Conservation (phyloP, 2,888 invertebrate species). For the Scaptomyza cyrtandrae region DNA sequence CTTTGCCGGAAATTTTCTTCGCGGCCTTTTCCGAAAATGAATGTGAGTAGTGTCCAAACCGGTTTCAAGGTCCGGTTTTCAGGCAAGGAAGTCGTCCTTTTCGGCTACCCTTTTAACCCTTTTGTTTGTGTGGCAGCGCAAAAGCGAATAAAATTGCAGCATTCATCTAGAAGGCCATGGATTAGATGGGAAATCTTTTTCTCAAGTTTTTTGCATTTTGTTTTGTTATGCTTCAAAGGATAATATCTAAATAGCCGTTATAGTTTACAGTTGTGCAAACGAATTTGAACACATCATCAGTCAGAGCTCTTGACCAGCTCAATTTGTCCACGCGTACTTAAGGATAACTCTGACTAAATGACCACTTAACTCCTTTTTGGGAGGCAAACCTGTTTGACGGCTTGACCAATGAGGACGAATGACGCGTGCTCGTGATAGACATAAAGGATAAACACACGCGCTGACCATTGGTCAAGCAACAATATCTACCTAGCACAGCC, state of each 20-base stretch:
- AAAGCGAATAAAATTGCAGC: conserved; percentile 73
- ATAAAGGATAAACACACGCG: conserved; percentile 38
- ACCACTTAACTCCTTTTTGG: conserved; percentile 29
- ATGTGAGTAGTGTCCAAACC: conserved; percentile 80
- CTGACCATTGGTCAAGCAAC: conserved; percentile 68
- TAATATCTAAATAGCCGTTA: conserved; percentile 69
- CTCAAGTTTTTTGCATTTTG: conserved; percentile 47
- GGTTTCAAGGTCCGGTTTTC: conserved; percentile 79
- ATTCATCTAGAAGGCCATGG: conserved; percentile 47
- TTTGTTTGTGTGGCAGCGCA: conserved; percentile 67
- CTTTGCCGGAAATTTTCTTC: conserved; percentile 64
- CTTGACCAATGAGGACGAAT: conserved; percentile 44
- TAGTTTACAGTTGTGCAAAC: conserved; percentile 28
- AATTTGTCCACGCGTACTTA: conserved; percentile 58
- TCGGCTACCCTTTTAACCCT: conserved; percentile 70
- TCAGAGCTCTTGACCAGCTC: conserved; percentile 38
- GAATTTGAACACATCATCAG: neutral
- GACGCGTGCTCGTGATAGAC: conserved; percentile 40
- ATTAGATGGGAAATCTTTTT: conserved; percentile 65
- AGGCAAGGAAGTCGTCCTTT: conserved; percentile 53
- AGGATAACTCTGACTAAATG: conserved; percentile 45
- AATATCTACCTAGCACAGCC: conserved; percentile 37
- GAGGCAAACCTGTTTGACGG: conserved; percentile 63
- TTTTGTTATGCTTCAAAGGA: conserved; percentile 11
- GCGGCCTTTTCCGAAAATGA: conserved; percentile 65